These are phyloP conservation scores for Lepidocolaptes lacrymiger DNA, from an alignment of 2,797 vertebrate genomes.

Conservation along the genomic window DNA sequence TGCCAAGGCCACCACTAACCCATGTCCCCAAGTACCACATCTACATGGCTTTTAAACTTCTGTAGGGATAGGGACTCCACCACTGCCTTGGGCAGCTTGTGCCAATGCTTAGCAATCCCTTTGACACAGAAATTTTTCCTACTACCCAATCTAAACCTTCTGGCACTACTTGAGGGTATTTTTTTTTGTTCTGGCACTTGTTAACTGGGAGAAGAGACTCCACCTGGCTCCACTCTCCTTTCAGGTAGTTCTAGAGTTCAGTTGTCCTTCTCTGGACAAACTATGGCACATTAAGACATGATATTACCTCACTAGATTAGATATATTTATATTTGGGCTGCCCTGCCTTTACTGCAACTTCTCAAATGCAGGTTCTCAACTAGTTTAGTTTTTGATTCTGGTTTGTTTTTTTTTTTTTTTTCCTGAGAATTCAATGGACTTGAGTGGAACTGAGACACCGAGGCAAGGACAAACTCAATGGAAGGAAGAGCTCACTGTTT, in stretches of 20 bases:
- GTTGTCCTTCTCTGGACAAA: background rate
- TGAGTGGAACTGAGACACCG: background rate
- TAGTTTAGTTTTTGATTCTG: background rate
- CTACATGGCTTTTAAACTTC: background rate
- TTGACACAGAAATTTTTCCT: background rate
- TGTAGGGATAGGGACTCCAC: background rate
- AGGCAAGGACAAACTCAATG: background rate
- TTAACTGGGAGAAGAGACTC: background rate
- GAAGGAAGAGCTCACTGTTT: background rate
- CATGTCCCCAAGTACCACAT: background rate
- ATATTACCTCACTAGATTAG: background rate
- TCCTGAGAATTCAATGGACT: background rate
- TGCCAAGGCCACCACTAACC: background rate
- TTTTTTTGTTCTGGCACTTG: background rate
- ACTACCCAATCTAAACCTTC: background rate
- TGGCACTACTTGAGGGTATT: background rate
- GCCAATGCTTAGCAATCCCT: background rate
- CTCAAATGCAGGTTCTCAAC: background rate
- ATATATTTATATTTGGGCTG: background rate
- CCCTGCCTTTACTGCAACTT: background rate
- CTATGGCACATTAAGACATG: background rate
- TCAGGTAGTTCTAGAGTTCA: background rate
- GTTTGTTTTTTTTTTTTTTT: background rate
- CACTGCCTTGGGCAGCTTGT: background rate
- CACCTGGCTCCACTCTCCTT: background rate